Conservation (phyloP, 1,140 invertebrate genomes). For the Aphelenchoides fujianensis region DNA sequence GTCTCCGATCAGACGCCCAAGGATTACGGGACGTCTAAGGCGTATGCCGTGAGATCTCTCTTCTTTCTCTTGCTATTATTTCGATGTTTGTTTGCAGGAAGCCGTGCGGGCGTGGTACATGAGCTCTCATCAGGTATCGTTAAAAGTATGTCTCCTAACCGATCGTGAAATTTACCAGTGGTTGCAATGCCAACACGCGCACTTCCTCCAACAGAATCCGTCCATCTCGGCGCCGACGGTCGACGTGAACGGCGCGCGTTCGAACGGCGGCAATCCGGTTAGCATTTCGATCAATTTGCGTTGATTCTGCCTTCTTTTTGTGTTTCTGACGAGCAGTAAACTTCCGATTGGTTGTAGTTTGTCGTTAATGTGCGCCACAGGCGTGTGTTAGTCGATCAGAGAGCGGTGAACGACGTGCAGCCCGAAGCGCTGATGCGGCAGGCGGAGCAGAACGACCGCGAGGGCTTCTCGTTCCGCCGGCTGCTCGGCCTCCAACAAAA, state of each 20-base stretch:
- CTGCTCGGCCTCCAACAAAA: slow-evolving; percentile 6
- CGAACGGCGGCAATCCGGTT: neutral
- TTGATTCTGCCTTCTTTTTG: neutral
- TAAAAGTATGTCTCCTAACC: neutral
- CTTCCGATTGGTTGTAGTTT: neutral
- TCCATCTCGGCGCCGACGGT: neutral
- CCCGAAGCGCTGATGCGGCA: slow-evolving; percentile 2
- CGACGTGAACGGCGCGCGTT: neutral
- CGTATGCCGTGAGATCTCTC: slow-evolving; percentile 26
- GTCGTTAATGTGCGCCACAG: slow-evolving; percentile 1
- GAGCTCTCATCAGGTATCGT: slow-evolving; percentile 14
- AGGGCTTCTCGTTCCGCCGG: slow-evolving; percentile 1
- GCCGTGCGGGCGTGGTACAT: slow-evolving; percentile 37
- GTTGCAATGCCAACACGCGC: slow-evolving; percentile 22
- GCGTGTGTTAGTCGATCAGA: slow-evolving; percentile 23
- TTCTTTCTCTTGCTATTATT: neutral
- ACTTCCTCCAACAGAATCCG: slow-evolving; percentile 17
- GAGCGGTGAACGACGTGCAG: slow-evolving; percentile 17
- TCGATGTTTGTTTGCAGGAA: slow-evolving; percentile 22
- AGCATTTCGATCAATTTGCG: neutral
- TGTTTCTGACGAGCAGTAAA: too few species aligned
- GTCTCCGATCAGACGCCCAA: slow-evolving; percentile 18
- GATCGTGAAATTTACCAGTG: slow-evolving; percentile 12
- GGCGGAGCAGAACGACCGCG: neutral
- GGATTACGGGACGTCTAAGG: slow-evolving; percentile 43